Evolutionary conservation across 64 coral and sea anemone species (phyloP).

Genomic region (Montipora cactus): DNA sequence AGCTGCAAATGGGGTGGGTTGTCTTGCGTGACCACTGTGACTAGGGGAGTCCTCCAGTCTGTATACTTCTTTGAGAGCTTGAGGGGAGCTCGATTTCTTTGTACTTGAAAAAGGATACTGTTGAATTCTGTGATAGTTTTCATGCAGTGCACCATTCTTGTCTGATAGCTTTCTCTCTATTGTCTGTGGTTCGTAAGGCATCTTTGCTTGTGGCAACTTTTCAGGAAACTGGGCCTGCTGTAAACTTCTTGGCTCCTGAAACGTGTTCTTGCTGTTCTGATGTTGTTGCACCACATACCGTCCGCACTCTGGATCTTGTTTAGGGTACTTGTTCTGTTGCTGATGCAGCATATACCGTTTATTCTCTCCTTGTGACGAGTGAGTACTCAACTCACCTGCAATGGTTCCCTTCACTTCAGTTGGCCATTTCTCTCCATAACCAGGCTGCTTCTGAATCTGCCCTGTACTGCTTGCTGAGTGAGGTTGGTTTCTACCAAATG

Average conservation of each 20-base stretch:
- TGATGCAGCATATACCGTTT: not conserved
- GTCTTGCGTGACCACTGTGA: not conserved
- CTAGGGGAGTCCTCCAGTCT: not conserved
- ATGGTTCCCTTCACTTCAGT: not conserved
- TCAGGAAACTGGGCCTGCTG: not conserved
- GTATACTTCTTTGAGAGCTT: not conserved
- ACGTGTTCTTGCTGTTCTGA: not conserved
- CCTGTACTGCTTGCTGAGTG: not conserved
- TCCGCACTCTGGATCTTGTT: not conserved
- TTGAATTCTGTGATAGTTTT: not conserved
- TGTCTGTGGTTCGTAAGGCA: not conserved
- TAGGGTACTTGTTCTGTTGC: too few relatives aligned
- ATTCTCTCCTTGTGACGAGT: not conserved
- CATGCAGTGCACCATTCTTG: not conserved
- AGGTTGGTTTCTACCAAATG: not conserved
- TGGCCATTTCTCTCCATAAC: not conserved
- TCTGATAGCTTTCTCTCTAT: not conserved
- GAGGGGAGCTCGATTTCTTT: not conserved
- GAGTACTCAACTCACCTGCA: not conserved
- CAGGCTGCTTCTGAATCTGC: not conserved
- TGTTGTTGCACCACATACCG: not conserved
- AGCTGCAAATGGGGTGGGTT: not conserved
- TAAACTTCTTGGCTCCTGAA: not conserved
- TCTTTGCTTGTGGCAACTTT: not conserved
- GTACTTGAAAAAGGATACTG: not conserved